phyloP scores from a whole-genome alignment of 2,113 vertebrate species.

The Lontra canadensis region DNA sequence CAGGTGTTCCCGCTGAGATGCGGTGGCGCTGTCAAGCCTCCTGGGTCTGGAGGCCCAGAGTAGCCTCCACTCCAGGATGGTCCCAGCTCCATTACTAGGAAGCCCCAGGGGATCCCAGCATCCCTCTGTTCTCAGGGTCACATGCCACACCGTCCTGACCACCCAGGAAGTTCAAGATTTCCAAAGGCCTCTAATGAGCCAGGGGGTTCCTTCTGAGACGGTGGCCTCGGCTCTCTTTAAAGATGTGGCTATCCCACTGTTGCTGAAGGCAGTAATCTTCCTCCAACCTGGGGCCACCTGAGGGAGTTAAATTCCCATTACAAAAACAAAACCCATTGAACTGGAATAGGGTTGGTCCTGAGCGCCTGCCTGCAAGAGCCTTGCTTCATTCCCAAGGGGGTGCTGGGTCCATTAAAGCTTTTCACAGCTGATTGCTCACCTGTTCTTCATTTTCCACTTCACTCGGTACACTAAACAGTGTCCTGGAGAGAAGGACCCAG shows the following conservation, averaged over 20 bases:
- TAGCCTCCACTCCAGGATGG: neutral
- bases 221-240: neutral
- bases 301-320: constrained; percentile 68
- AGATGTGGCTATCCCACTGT: neutral
- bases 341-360: constrained; percentile 56
- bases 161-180: neutral
- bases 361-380: neutral
- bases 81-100: neutral
- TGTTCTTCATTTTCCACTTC: constrained; percentile 70
- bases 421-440: constrained; percentile 67
- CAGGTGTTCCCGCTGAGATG: neutral
- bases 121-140: neutral
- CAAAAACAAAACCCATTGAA: constrained; percentile 67
- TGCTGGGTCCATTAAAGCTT: constrained; percentile 48
- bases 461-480: constrained; percentile 25
- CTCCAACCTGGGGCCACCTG: neutral
- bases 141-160: neutral
- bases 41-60: neutral
- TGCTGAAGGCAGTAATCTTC: neutral
- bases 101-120: neutral
- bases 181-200: neutral
- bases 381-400: constrained; percentile 63
- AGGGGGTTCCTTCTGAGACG: neutral
- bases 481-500: constrained; percentile 45
- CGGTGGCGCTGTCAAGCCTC: too few relatives aligned